Evolutionary conservation across 2,797 vertebrate genomes (phyloP).

Genomic region (Triplophysa bombifrons): DNA sequence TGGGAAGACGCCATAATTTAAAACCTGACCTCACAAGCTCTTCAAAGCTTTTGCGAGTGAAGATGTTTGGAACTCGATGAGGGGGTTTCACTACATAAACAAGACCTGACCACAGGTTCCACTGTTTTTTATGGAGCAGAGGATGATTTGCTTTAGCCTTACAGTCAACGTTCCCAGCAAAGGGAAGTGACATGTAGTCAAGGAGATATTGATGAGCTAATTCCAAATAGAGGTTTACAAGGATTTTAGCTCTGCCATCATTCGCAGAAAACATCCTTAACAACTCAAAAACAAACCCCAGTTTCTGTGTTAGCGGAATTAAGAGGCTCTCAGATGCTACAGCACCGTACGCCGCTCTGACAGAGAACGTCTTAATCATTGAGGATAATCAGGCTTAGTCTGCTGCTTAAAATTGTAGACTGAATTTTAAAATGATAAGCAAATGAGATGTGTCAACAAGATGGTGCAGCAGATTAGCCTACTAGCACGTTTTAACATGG

Average conservation of each 20-base stretch:
- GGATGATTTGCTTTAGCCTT: neutral
- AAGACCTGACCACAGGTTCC: conserved; percentile 54
- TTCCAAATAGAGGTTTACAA: neutral
- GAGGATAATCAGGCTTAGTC: conserved; percentile 62
- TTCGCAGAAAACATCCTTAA: conserved; percentile 20
- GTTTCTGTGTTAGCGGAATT: conserved; percentile 11
- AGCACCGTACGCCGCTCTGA: conserved; percentile 57
- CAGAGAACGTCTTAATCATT: conserved; percentile 72
- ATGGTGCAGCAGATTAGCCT: conserved; percentile 29
- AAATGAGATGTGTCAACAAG: conserved; percentile 54
- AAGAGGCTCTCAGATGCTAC: conserved; percentile 38
- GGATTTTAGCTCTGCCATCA: neutral
- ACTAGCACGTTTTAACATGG: neutral
- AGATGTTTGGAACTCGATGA: conserved; percentile 68
- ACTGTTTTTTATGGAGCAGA: neutral
- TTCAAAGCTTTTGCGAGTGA: conserved; percentile 76
- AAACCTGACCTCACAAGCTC: conserved; percentile 79
- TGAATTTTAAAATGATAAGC: conserved; percentile 51
- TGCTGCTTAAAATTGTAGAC: conserved; percentile 54
- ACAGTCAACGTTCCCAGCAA: neutral
- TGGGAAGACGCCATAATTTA: conserved; percentile 77
- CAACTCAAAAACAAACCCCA: conserved; percentile 32
- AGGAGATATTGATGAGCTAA: neutral
- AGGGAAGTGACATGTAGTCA: neutral
- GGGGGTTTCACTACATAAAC: conserved; percentile 55